Base-by-base conservation (phyloP, 2,113 vertebrate genomes). In the Channa maculata region DNA sequence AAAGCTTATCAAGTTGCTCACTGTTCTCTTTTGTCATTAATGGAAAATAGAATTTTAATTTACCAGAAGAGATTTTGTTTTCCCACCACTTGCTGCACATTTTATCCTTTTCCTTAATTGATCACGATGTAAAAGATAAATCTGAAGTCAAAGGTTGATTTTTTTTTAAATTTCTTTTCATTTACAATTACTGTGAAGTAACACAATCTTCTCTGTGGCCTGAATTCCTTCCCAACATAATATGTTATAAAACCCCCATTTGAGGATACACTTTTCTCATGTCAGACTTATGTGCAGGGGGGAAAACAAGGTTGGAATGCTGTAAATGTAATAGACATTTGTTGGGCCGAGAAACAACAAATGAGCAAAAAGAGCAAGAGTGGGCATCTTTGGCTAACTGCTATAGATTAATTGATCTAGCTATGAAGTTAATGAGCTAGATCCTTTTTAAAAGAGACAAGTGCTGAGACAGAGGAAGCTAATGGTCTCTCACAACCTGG, bases 401-500 rank as follows among this genome's bases (percentile, higher is more conserved):
- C 86, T 93, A 90, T 91, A 79, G 92, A 93, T 93, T 93, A 93
- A 92, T 93, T 92, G 92, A 90, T 92, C 78, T 48, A 70, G 71
- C 88, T 85, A 82, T 89, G 88, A 92, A 90, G 89, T 91, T 92
- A 93, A 92, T 92, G 93, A 92, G 89, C 82, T 91, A 85, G 75
- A 86, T 89, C 84, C 55, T 57, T 89, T 88, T 89, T 90, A 84
- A 92, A 91, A 91, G 84, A 89, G 90, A 91, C 82, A 74, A 86
- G 86, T 82, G 84, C 86, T 86, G 85, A 84, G 84, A 84, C 77
- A 83, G 88, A 91, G 72, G 67, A 85, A 88, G 82, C 86, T 94
- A 92, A 93, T 91, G 86, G 86, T 74, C 69, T 86, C 79, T 70
- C 70, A 49, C 57, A 77, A 72, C 60, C 62, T 74, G 58, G 65